These are phyloP conservation scores for Amphiduros pacificus DNA, from an alignment of 2,888 invertebrate species.

Conservation along the genomic window DNA sequence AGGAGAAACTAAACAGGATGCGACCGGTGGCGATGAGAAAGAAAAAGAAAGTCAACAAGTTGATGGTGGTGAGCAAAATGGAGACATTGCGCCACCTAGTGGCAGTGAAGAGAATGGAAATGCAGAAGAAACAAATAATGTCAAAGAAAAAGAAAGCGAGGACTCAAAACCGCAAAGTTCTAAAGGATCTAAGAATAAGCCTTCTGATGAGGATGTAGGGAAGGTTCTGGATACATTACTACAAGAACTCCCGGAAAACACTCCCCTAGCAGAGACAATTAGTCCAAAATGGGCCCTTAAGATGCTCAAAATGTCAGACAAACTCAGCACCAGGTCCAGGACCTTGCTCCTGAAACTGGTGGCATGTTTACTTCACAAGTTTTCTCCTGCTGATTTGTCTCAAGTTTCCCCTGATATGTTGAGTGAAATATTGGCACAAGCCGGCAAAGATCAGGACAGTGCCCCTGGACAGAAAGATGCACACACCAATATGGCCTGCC, in stretches of 20 bases:
- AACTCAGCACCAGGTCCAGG: slow-evolving; percentile 33
- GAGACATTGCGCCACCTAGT: too few species aligned
- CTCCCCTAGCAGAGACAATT: slow-evolving; percentile 23
- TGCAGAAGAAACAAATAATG: neutral
- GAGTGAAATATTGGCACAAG: slow-evolving; percentile 32
- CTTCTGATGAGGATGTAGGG: slow-evolving; percentile 27
- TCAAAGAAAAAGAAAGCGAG: neutral
- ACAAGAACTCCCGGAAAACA: slow-evolving; percentile 42
- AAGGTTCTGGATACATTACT: slow-evolving; percentile 44
- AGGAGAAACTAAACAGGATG: too few species aligned
- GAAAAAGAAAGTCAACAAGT: too few species aligned
- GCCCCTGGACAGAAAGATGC: too few species aligned
- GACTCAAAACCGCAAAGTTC: too few species aligned
- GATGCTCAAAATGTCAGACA: slow-evolving; percentile 17
- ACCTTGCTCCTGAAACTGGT: slow-evolving; percentile 43
- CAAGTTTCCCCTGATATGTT: slow-evolving; percentile 47
- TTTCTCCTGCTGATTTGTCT: slow-evolving; percentile 37
- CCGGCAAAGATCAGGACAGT: neutral
- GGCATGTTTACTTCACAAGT: slow-evolving; percentile 31
- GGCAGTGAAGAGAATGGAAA: neutral
- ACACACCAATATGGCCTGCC: too few species aligned
- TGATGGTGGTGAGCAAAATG: too few species aligned
- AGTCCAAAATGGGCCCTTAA: slow-evolving; percentile 22
- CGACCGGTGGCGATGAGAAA: too few species aligned
- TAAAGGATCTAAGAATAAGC: slow-evolving; percentile 9